Evolutionary conservation across 2,113 vertebrate species (phyloP).

Genomic region (Todiramphus chloris): DNA sequence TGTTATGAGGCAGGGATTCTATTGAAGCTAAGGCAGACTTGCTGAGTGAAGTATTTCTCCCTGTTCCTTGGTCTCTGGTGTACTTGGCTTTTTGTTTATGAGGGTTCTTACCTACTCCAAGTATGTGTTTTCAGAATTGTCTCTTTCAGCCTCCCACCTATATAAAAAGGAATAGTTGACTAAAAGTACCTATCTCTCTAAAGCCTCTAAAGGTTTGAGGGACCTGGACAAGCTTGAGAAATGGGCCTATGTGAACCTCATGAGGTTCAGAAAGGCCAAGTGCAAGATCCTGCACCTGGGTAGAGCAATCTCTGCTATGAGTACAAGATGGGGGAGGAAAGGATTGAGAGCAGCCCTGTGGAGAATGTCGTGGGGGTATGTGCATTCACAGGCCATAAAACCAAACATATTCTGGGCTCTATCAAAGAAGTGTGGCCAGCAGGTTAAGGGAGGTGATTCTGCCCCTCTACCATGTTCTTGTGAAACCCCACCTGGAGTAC

Average conservation of each 20-base stretch:
- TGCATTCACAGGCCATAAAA: neutral
- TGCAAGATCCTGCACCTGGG: neutral
- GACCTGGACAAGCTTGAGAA: neutral
- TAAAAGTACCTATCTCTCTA: neutral
- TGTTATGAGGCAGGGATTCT: neutral
- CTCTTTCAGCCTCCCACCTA: neutral
- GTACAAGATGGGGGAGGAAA: neutral
- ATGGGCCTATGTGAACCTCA: neutral
- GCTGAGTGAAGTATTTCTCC: neutral
- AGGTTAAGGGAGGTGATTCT: neutral
- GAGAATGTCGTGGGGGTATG: neutral
- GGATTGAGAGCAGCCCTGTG: neutral
- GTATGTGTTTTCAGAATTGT: neutral
- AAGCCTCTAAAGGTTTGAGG: neutral
- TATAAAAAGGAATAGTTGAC: neutral
- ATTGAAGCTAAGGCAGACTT: neutral
- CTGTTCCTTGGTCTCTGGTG: neutral
- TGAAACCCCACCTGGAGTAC: neutral
- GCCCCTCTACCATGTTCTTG: neutral
- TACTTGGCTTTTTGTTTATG: neutral
- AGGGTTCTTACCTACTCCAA: fast-evolving
- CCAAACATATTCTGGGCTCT: neutral
- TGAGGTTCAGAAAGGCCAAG: neutral
- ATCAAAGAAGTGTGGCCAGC: neutral
- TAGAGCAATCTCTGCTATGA: neutral